Conservation (phyloP, 2,888 invertebrate genomes). For the Cataglyphis livida region DNA sequence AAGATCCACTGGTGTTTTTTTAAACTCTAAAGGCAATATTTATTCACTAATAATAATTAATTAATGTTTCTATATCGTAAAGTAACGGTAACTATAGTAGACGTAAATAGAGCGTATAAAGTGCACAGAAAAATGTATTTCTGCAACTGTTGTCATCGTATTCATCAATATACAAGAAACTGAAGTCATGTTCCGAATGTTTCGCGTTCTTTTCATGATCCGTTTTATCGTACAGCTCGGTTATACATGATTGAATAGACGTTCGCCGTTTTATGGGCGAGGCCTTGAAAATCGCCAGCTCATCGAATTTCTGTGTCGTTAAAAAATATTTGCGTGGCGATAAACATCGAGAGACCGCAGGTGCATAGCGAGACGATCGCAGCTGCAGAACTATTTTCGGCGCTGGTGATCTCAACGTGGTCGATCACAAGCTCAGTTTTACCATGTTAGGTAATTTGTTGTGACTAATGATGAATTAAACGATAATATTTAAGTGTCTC, state of each 20-base stretch:
- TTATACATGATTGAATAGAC: background rate
- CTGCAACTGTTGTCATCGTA: conserved; percentile 18
- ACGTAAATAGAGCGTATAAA: conserved; percentile 21
- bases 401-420: conserved; percentile 24
- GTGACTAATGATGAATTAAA: background rate
- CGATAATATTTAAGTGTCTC: background rate
- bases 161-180: background rate
- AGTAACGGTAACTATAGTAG: background rate
- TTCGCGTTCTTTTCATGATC: background rate
- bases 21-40: background rate
- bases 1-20: background rate
- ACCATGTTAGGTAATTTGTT: background rate
- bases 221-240: background rate
- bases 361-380: conserved; percentile 54
- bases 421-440: conserved; percentile 33
- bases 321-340: conserved; percentile 30
- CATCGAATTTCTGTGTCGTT: conserved; percentile 12
- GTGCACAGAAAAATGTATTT: conserved; percentile 5
- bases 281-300: conserved; percentile 30
- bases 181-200: background rate
- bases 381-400: conserved; percentile 62
- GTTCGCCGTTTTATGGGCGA: conserved; percentile 8
- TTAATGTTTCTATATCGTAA: background rate
- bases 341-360: conserved; percentile 59
- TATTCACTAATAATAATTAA: background rate